phyloP scores from a whole-genome alignment of 1,140 invertebrate species.

The Cydia strobilella region DNA sequence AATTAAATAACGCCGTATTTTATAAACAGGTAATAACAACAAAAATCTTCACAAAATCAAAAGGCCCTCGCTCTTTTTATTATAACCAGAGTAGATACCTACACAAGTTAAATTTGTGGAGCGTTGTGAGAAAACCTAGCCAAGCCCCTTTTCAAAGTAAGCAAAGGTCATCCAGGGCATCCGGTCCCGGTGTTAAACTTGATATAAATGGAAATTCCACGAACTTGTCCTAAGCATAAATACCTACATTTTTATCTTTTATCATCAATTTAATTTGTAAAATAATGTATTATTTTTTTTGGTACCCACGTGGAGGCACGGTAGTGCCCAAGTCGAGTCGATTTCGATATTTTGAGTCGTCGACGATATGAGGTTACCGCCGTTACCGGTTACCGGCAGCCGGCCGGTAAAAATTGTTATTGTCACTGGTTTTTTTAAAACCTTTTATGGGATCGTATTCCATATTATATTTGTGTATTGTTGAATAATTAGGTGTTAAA shows the following conservation, averaged over 20 bases:
- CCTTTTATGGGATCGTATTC: not conserved
- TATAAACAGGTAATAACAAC: not conserved
- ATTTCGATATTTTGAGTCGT: not conserved
- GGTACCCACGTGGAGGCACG: not conserved
- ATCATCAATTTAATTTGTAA: not conserved
- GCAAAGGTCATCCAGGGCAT: constrained; percentile 3
- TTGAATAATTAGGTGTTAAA: too few relatives aligned
- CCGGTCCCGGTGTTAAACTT: not conserved
- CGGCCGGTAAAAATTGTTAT: not conserved
- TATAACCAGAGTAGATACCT: not conserved
- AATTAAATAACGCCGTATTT: not conserved
- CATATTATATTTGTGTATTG: too few relatives aligned
- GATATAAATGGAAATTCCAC: not conserved
- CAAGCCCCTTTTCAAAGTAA: constrained; percentile 18
- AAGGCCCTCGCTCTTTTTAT: not conserved
- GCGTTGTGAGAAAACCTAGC: not conserved
- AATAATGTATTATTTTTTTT: not conserved
- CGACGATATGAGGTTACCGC: not conserved
- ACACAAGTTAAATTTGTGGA: not conserved
- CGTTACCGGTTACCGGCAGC: not conserved
- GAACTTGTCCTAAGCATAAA: not conserved
- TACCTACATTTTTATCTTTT: not conserved
- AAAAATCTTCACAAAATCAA: not conserved
- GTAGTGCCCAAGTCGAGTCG: not conserved
- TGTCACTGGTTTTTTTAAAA: not conserved